Conservation (phyloP, 2,888 invertebrate species). For the Gnatocerus cornutus region DNA sequence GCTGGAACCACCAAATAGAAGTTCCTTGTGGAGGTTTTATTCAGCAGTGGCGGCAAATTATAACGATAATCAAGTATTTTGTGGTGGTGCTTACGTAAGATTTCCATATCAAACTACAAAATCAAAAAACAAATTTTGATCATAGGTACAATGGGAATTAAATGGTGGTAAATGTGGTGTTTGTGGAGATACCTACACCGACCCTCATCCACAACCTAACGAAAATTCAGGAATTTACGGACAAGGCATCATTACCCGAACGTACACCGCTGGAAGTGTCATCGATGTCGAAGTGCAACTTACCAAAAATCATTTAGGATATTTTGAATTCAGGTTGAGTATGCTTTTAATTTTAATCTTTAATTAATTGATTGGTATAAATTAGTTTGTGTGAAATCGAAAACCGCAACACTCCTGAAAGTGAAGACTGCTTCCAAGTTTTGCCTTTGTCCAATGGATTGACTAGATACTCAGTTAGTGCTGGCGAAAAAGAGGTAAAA, state of each 20-base stretch:
- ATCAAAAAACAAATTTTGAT: too few species aligned
- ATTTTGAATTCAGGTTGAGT: slow-evolving; percentile 57
- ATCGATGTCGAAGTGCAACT: slow-evolving; percentile 61
- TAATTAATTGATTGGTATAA: not conserved
- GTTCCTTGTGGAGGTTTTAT: slow-evolving; percentile 71
- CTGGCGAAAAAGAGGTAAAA: slow-evolving; percentile 53
- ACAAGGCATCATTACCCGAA: slow-evolving; percentile 64
- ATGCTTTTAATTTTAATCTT: not conserved
- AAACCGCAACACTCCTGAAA: slow-evolving; percentile 67
- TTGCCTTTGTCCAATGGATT: slow-evolving; percentile 61
- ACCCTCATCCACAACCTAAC: slow-evolving; percentile 62
- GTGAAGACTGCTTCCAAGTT: slow-evolving; percentile 71
- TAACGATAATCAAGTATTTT: slow-evolving; percentile 71
- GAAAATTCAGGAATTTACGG: slow-evolving; percentile 69
- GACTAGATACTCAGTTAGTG: slow-evolving; percentile 60
- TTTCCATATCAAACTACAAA: too few species aligned
- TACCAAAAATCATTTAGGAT: slow-evolving; percentile 66
- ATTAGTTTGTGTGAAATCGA: slow-evolving; percentile 72
- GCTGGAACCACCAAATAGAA: slow-evolving; percentile 71
- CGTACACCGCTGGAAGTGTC: slow-evolving; percentile 60
- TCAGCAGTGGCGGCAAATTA: slow-evolving; percentile 70
- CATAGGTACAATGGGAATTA: slow-evolving; percentile 49
- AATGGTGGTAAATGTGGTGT: slow-evolving; percentile 60
- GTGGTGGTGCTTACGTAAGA: slow-evolving; percentile 68
- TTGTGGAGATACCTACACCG: slow-evolving; percentile 65